These are phyloP conservation scores for Odocoileus virginianus DNA, from an alignment of 2,113 vertebrate species.

Conservation along the genomic window DNA sequence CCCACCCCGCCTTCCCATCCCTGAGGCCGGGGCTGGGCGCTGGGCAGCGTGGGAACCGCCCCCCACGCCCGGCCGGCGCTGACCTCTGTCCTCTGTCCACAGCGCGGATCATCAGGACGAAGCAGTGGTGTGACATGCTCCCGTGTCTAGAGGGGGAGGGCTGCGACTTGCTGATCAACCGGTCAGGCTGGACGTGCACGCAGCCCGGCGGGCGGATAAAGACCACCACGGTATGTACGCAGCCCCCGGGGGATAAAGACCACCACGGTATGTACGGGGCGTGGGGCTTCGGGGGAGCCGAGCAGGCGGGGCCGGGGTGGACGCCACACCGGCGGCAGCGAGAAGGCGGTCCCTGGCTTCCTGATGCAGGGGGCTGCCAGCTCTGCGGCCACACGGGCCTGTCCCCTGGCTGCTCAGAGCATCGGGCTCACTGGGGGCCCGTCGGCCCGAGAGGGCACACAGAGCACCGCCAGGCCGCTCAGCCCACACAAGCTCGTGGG, in stretches of 20 bases:
- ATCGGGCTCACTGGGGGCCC: fast-evolving
- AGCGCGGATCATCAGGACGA: slow-evolving; percentile 94
- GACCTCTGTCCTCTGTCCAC: slow-evolving; percentile 58
- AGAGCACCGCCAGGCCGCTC: background rate
- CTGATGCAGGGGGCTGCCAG: fast-evolving
- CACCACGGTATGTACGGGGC: slow-evolving; percentile 90
- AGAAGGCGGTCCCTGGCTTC: no score
- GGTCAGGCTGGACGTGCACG: slow-evolving; percentile 99
- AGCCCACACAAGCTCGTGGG: fast-evolving
- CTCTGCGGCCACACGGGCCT: fast-evolving
- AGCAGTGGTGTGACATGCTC: slow-evolving; percentile 99
- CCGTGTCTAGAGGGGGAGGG: slow-evolving; percentile 98
- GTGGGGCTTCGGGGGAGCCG: fast-evolving
- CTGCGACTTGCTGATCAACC: slow-evolving; percentile 97
- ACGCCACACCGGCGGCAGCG: fast-evolving
- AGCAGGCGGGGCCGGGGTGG: fast-evolving
- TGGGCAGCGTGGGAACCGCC: fast-evolving
- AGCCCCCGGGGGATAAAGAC: slow-evolving; percentile 88
- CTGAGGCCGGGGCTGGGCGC: fast-evolving
- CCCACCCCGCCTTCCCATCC: fast-evolving
- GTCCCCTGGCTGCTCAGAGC: background rate
- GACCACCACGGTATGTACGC: slow-evolving; percentile 95
- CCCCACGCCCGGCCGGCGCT: fast-evolving
- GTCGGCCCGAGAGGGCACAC: fast-evolving
- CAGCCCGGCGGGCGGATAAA: slow-evolving; percentile 97